Conservation (phyloP, 2,797 vertebrate genomes). For the Crocidura indochinensis region DNA sequence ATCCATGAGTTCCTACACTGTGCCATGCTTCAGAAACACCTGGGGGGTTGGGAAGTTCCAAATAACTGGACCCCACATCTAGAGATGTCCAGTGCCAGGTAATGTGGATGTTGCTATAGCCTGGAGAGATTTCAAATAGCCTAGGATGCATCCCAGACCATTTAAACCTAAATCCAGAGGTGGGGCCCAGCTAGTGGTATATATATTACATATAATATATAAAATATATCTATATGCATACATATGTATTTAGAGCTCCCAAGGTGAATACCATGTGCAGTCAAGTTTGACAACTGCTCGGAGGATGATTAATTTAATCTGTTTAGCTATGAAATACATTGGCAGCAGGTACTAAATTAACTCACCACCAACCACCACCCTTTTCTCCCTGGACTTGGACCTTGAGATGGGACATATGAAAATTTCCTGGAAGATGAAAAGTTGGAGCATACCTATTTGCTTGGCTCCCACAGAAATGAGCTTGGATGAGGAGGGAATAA, state of each 20-base stretch:
- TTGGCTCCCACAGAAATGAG: slow-evolving; percentile 16
- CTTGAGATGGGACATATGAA: slow-evolving; percentile 33
- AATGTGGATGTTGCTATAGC: background rate
- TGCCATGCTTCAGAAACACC: background rate
- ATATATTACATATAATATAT: background rate
- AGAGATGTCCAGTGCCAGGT: background rate
- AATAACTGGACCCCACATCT: background rate
- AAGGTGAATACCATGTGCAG: slow-evolving; percentile 81
- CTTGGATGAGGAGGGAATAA: background rate
- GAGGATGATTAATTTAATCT: slow-evolving; percentile 84
- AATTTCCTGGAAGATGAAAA: slow-evolving; percentile 47
- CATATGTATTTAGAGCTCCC: slow-evolving; percentile 75
- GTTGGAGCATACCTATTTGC: slow-evolving; percentile 5
- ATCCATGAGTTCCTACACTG: background rate
- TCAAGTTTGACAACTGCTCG: slow-evolving; percentile 78
- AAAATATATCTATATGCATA: too few relatives aligned
- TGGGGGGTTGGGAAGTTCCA: background rate
- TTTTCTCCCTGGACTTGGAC: slow-evolving; percentile 54
- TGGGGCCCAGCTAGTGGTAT: slow-evolving; percentile 77
- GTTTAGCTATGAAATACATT: slow-evolving; percentile 79
- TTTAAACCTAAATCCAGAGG: slow-evolving; percentile 79
- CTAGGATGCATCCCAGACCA: slow-evolving; percentile 64
- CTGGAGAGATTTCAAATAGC: slow-evolving; percentile 60
- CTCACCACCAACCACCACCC: slow-evolving; percentile 49
- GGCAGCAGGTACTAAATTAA: slow-evolving; percentile 79